Conservation (phyloP, 2,888 invertebrate species). For the Cephus sareptanus region DNA sequence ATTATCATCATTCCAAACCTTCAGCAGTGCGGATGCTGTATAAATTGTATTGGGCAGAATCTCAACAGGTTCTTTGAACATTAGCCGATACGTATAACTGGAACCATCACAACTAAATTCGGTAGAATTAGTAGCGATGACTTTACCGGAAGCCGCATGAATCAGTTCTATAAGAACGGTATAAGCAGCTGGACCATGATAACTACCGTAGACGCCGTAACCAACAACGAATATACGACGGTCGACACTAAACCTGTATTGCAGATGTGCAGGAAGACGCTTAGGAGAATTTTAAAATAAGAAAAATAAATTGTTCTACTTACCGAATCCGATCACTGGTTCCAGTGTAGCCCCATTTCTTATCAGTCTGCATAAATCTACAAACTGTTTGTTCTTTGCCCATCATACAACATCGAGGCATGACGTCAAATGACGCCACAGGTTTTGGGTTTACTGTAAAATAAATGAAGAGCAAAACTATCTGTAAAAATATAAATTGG, state of each 20-base stretch:
- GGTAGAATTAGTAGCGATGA: slow-evolving; percentile 80
- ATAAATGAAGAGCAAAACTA: slow-evolving; percentile 78
- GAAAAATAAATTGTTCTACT: slow-evolving; percentile 11
- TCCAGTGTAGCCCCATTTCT: slow-evolving; percentile 87
- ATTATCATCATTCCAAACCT: slow-evolving; percentile 67
- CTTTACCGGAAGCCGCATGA: slow-evolving; percentile 79
- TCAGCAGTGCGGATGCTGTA: slow-evolving; percentile 82
- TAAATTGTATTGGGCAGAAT: slow-evolving; percentile 82
- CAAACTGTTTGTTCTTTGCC: slow-evolving; percentile 82
- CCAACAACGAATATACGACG: slow-evolving; percentile 85
- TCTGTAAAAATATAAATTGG: slow-evolving; percentile 44
- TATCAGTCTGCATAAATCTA: slow-evolving; percentile 81
- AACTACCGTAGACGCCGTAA: slow-evolving; percentile 86
- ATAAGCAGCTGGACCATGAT: slow-evolving; percentile 82
- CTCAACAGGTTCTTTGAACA: slow-evolving; percentile 88
- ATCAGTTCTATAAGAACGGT: slow-evolving; percentile 82
- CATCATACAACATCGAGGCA: slow-evolving; percentile 81
- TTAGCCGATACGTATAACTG: slow-evolving; percentile 80
- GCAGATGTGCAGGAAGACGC: not conserved
- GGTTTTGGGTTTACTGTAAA: slow-evolving; percentile 83
- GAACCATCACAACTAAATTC: slow-evolving; percentile 84
- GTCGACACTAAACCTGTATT: slow-evolving; percentile 80
- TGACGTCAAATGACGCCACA: slow-evolving; percentile 76
- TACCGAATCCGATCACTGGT: slow-evolving; percentile 83
- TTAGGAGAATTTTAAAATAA: not conserved